Percentiles rank a stretch among this genome's conserved stretches.
Evolutionary conservation across 2,797 vertebrate species (phyloP).

Genomic region (Falco rusticolus): DNA sequence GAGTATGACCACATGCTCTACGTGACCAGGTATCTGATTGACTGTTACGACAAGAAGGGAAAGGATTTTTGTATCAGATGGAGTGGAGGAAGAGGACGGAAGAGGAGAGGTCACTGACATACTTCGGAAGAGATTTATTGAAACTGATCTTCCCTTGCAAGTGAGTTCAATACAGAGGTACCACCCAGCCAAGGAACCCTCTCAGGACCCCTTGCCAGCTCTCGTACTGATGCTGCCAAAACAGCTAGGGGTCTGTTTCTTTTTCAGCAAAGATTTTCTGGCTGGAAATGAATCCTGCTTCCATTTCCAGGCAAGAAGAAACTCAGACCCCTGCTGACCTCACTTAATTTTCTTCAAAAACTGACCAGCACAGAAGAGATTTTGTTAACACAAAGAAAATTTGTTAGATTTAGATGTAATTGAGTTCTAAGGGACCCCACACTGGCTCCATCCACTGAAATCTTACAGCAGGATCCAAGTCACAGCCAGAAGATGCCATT

Average conservation of each 20-base stretch:
- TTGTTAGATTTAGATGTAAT: neutral
- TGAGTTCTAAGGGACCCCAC: neutral
- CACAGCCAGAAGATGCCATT: neutral
- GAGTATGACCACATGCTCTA: neutral
- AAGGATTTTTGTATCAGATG: neutral
- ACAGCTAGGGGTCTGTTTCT: neutral
- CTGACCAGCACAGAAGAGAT: neutral
- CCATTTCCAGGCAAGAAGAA: conserved; percentile 14
- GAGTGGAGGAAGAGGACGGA: neutral
- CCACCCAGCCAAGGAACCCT: neutral
- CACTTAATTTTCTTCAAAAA: neutral
- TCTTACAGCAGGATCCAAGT: neutral
- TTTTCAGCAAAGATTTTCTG: conserved; percentile 22
- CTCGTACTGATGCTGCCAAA: neutral
- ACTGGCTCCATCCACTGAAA: neutral
- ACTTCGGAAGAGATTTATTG: neutral
- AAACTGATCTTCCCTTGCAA: neutral
- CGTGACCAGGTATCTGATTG: neutral
- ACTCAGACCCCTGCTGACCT: neutral
- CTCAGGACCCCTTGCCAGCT: neutral
- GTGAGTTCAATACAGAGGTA: neutral
- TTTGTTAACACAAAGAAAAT: neutral
- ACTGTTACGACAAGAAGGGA: neutral
- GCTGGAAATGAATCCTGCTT: neutral
- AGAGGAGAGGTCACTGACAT: neutral